Base-by-base conservation (phyloP, 1,140 invertebrate genomes). In the Macrobrachium nipponense region DNA sequence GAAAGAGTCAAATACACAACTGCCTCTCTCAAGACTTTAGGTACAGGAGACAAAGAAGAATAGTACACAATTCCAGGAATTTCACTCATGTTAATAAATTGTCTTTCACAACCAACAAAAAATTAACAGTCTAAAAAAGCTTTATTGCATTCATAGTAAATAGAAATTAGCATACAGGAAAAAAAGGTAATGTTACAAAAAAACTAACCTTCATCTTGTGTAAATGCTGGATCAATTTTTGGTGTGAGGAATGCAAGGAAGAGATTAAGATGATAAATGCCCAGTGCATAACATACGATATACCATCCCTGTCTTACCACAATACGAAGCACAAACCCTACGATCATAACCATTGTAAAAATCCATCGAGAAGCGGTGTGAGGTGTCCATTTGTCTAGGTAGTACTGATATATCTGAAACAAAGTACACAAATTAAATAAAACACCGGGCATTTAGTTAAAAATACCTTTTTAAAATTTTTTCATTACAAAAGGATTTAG, bases 181-280 rank as follows among this genome's bases (percentile, higher is more conserved):
- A 36, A 36, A 36, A 36, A 36, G 27, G 27, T 36, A 2, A 36
- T 36, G n/a, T n/a, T n/a, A n/a, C n/a, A n/a, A 27, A 27, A 76
- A 59, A 18, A 23, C 89, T 89, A 93, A 96, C 96, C 96, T 92
- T 97, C 96, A 92, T 97, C 97, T 92, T 97, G 93, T 86, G 90
- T 94, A 93, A 98, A 94, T 61, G 96, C 96, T 89, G 98, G 98
- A 94, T 99, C 98, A 90, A 99, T 98, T 94, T 99, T 99, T 90
- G 99, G 98, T 90, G 98, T 98, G 83, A 99, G 94, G 93, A 99
- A 99, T 92, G 97, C 97, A 93, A 99, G 98, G 92, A 99, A 99
- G 91, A 99, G 93, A 93, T 99, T 99, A 90, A 99, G 94, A 91
- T 99, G 97, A 93, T 99, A 99, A 91, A 99, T 99, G 89, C 98